A percentile compares a stretch with the other conserved stretches of the same genome.
These are phyloP conservation scores for Drosophila fulvimacula DNA, from an alignment of 2,888 invertebrate species.

Conservation along the genomic window DNA sequence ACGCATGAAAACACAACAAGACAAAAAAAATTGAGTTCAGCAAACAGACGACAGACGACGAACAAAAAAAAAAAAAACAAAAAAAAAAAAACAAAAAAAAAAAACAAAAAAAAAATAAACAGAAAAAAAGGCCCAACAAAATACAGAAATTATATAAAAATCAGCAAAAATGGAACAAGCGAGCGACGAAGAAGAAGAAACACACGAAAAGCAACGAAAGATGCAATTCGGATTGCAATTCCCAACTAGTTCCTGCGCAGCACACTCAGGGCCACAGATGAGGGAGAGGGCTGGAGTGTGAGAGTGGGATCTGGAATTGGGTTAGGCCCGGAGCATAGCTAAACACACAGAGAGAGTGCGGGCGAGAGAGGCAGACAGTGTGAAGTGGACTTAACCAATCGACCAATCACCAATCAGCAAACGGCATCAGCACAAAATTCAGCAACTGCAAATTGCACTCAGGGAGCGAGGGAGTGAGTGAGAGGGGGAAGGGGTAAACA, in stretches of 20 bases:
- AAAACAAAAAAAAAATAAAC: constrained; percentile 27
- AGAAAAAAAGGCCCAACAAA: constrained; percentile 21
- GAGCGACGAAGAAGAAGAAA: not conserved
- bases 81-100: constrained; percentile 23
- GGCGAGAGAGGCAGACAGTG: not conserved
- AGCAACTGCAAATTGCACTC: constrained; percentile 8
- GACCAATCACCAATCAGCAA: constrained; percentile 15
- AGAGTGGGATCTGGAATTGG: constrained; percentile 29
- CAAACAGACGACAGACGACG: constrained; percentile 40
- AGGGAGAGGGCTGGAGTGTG: not conserved
- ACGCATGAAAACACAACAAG: constrained; percentile 54
- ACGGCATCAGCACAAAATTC: constrained; percentile 30
- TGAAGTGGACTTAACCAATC: constrained; percentile 32
- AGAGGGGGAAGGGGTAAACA: constrained; percentile 15
- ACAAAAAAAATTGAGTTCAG: constrained; percentile 54
- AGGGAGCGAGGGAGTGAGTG: not conserved
- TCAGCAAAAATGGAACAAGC: constrained; percentile 25
- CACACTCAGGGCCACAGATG: constrained; percentile 4
- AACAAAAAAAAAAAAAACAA: constrained; percentile 5
- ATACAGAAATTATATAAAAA: constrained; percentile 24
- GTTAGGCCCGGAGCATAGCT: constrained; percentile 24
- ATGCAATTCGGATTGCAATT: constrained; percentile 14
- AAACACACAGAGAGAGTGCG: not conserved
- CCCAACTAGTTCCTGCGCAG: constrained; percentile 42
- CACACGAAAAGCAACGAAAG: constrained; percentile 5